Conservation (phyloP, 2,113 vertebrate genomes). For the Lophotis ruficrista region DNA sequence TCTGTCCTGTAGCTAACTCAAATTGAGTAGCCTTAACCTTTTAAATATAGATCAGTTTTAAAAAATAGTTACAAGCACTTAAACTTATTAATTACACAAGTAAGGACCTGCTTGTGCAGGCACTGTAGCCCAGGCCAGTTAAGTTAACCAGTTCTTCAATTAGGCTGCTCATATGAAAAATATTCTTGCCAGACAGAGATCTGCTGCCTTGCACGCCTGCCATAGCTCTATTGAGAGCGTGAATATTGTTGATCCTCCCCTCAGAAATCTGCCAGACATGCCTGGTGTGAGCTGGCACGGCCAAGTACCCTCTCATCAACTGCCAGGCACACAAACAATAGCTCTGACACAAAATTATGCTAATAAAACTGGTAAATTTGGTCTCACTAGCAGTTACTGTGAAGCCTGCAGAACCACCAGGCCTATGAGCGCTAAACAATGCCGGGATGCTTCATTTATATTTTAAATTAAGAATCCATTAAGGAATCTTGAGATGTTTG, state of each 20-base stretch:
- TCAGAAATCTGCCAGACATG: background rate
- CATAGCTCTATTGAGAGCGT: background rate
- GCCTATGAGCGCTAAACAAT: background rate
- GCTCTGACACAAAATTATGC: background rate
- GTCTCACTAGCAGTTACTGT: accelerated
- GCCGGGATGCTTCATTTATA: background rate
- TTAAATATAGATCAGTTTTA: background rate
- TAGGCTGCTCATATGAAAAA: background rate
- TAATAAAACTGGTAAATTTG: background rate
- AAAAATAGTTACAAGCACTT: background rate
- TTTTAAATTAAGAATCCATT: background rate
- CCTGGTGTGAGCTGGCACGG: background rate
- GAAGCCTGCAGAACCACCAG: accelerated
- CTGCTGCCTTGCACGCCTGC: background rate
- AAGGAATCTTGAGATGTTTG: background rate
- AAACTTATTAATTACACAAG: background rate
- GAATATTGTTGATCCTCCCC: background rate
- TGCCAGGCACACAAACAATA: background rate
- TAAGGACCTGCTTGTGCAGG: background rate
- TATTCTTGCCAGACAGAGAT: background rate
- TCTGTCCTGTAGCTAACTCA: background rate
- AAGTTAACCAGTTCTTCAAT: too few relatives aligned
- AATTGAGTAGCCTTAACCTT: background rate
- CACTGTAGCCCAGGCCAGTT: background rate
- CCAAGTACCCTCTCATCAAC: background rate